Evolutionary conservation across 2,113 vertebrate species (phyloP).

Genomic region (Galbula dea): DNA sequence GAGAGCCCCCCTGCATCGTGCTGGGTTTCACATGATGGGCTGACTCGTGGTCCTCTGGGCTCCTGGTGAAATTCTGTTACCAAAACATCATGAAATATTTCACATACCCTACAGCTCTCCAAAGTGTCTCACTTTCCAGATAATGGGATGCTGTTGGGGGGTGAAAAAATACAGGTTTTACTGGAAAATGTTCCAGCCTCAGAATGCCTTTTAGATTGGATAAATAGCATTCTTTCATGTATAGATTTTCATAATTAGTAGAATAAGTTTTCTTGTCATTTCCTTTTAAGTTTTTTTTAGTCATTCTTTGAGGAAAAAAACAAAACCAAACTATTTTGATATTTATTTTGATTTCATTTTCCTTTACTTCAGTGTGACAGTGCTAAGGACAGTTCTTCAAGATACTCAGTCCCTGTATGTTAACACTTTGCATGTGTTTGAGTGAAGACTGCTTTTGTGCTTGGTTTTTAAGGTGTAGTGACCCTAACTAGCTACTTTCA

Average conservation of each 20-base stretch:
- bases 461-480: not conserved
- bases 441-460: not conserved
- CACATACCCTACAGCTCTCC: not conserved
- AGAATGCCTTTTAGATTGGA: not conserved
- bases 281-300: not conserved
- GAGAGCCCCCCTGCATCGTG: fast-evolving
- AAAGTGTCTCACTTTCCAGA: not conserved
- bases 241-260: not conserved
- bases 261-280: not conserved
- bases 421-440: constrained; percentile 6
- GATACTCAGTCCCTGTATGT: constrained; percentile 45
- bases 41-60: not conserved
- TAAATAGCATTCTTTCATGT: not conserved
- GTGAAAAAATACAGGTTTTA: not conserved
- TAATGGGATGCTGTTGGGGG: not conserved
- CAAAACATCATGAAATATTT: not conserved
- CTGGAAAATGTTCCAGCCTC: not conserved
- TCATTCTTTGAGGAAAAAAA: not conserved
- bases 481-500: not conserved
- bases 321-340: not conserved
- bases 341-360: not conserved
- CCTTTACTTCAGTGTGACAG: constrained; percentile 41
- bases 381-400: constrained; percentile 50
- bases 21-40: not conserved
- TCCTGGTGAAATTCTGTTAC: not conserved